A percentile compares a stretch with the other conserved stretches of the same genome.
Conservation (phyloP, 2,797 vertebrate genomes). For the Halcyon smyrnensis region DNA sequence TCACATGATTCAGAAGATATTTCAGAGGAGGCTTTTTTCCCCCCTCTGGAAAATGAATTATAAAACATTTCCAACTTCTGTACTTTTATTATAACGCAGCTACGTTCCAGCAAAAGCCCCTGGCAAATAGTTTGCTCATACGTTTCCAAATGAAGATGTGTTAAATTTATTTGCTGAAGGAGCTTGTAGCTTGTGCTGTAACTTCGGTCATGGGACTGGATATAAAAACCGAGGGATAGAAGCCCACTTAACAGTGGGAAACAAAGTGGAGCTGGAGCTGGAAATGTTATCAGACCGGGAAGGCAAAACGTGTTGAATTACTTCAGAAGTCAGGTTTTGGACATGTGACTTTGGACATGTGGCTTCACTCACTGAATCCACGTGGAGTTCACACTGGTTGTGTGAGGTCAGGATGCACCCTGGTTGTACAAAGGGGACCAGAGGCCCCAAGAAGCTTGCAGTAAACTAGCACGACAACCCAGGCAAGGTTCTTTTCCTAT, state of each 20-base stretch:
- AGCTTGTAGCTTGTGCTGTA: constrained; percentile 37
- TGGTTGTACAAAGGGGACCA: not conserved
- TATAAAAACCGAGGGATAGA: constrained; percentile 37
- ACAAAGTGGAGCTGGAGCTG: constrained; percentile 40
- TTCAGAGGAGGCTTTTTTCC: constrained; percentile 7
- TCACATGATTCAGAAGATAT: constrained; percentile 12
- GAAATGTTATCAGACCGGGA: constrained; percentile 51
- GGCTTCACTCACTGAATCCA: not conserved
- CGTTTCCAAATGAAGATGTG: constrained; percentile 72
- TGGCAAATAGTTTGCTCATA: constrained; percentile 62
- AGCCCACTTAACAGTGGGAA: constrained; percentile 19
- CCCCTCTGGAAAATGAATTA: constrained; percentile 74
- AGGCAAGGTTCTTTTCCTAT: fast-evolving
- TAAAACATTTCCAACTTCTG: constrained; percentile 55
- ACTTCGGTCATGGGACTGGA: constrained; percentile 58
- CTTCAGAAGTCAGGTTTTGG: constrained; percentile 30
- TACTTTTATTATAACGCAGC: constrained; percentile 43
- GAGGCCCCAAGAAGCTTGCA: not conserved
- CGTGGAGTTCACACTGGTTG: not conserved
- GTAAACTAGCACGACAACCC: not conserved
- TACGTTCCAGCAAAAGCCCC: constrained; percentile 40
- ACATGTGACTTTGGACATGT: constrained; percentile 21
- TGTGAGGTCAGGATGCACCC: not conserved
- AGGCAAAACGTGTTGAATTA: constrained; percentile 4
- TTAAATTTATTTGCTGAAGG: constrained; percentile 70